Percentiles rank a stretch among this genome's conserved stretches.
These are phyloP conservation scores for Mesocricetus auratus DNA, from an alignment of 2,113 vertebrate species.

Conservation along the genomic window DNA sequence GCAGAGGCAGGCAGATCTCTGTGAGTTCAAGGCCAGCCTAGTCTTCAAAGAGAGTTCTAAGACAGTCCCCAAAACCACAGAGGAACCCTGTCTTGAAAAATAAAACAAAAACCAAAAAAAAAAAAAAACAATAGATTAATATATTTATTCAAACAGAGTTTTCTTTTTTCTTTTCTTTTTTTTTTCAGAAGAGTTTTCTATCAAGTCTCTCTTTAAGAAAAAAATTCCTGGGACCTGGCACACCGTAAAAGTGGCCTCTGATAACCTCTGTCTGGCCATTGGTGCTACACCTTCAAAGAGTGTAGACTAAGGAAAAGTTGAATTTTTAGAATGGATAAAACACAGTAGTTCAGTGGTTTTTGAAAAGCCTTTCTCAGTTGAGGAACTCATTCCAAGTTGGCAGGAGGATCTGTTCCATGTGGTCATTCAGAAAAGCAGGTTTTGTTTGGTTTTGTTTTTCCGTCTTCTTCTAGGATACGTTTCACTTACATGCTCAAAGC, in stretches of 20 bases:
- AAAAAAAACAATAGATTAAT: no score
- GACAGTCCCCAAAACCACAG: no score
- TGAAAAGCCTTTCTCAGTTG: constrained; percentile 31
- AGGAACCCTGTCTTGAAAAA: no score
- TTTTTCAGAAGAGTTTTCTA: no score
- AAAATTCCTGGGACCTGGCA: neutral
- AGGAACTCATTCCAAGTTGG: neutral
- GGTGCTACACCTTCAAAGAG: neutral
- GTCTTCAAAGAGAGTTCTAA: no score
- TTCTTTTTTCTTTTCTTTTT: no score
- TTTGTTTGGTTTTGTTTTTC: neutral
- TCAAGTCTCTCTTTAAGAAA: neutral
- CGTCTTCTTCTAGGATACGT: neutral
- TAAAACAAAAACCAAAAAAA: no score
- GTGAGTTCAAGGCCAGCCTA: no score
- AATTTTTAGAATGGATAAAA: neutral
- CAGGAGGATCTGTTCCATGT: neutral
- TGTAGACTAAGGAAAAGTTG: neutral
- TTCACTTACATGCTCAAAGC: neutral
- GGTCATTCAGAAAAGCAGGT: neutral
- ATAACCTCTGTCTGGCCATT: neutral
- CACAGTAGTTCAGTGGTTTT: neutral
- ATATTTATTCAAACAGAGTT: no score
- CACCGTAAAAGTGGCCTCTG: neutral
- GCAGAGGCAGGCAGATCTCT: no score